A percentile compares a stretch with the other conserved stretches of the same genome.
Evolutionary conservation across 2,797 vertebrate genomes (phyloP).

Genomic region (Silurus aristotelis): DNA sequence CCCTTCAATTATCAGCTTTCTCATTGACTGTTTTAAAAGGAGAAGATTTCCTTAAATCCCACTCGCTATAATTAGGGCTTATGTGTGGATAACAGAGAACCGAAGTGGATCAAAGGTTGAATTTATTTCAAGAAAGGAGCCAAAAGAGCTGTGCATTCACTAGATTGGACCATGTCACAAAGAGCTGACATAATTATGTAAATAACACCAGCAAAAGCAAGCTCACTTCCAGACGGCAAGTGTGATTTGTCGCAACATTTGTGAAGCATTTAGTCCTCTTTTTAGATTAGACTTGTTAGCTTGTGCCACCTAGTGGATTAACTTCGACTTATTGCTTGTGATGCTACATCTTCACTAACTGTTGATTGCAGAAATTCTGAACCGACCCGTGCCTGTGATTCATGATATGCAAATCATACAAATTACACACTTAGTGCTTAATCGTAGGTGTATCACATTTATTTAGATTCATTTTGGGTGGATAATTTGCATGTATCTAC

Average conservation of each 20-base stretch:
- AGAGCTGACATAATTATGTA: slow-evolving; percentile 36
- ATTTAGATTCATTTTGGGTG: background rate
- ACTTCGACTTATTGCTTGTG: slow-evolving; percentile 18
- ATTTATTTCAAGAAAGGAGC: slow-evolving; percentile 61
- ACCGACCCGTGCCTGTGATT: slow-evolving; percentile 20
- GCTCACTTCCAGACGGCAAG: background rate
- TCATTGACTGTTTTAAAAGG: slow-evolving; percentile 68
- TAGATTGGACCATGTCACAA: slow-evolving; percentile 43
- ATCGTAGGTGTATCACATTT: background rate
- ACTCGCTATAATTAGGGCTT: slow-evolving; percentile 72
- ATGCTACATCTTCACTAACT: slow-evolving; percentile 39
- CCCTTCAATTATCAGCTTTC: slow-evolving; percentile 65
- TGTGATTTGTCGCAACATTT: background rate
- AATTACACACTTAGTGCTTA: background rate
- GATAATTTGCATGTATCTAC: background rate
- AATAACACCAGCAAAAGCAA: slow-evolving; percentile 40
- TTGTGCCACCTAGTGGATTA: slow-evolving; percentile 62
- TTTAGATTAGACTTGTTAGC: slow-evolving; percentile 49
- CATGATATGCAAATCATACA: background rate
- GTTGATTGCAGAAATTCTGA: slow-evolving; percentile 31
- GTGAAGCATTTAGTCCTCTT: slow-evolving; percentile 4
- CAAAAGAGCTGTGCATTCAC: slow-evolving; percentile 46
- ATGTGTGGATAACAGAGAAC: slow-evolving; percentile 66
- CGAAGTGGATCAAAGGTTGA: slow-evolving; percentile 68
- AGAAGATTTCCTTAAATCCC: slow-evolving; percentile 70